phyloP scores from a whole-genome alignment of 30 jellyfish, hydroid and myxozoan species.

The Pseudorhiza aurosa region DNA sequence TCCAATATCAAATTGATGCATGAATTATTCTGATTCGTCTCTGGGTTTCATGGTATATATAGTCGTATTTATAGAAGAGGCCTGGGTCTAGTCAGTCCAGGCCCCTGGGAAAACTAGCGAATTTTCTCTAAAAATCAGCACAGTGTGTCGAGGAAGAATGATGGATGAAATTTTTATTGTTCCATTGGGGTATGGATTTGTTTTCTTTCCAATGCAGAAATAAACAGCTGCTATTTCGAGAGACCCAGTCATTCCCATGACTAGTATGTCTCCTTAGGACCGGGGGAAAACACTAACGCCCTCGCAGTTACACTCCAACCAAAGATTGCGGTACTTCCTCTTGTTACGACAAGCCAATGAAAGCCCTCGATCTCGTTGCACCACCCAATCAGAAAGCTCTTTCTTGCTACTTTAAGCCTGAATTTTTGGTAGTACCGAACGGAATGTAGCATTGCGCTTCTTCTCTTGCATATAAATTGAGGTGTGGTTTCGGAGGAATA shows the following conservation, averaged over 20 bases:
- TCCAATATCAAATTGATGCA: too few species aligned
- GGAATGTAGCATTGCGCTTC: slow-evolving; percentile 63
- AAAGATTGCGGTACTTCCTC: slow-evolving; percentile 60
- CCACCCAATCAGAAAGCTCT: slow-evolving; percentile 34
- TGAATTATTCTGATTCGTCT: too few species aligned
- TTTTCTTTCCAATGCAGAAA: neutral
- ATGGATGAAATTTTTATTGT: too few species aligned
- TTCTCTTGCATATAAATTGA: slow-evolving; percentile 64
- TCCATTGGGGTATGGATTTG: too few species aligned
- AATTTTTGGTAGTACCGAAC: slow-evolving; percentile 40
- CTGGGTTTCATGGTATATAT: slow-evolving; percentile 14
- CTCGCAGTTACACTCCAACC: slow-evolving; percentile 33
- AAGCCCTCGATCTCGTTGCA: neutral
- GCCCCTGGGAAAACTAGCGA: slow-evolving; percentile 14
- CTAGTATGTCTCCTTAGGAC: slow-evolving; percentile 17
- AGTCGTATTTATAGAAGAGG: slow-evolving; percentile 56
- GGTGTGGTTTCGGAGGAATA: slow-evolving; percentile 79
- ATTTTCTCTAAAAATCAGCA: too few species aligned
- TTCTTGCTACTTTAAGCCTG: slow-evolving; percentile 54
- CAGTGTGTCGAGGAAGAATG: too few species aligned
- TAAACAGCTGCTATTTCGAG: slow-evolving; percentile 1
- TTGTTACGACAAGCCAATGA: slow-evolving; percentile 56
- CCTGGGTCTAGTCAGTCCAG: slow-evolving; percentile 65
- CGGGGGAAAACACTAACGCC: slow-evolving; percentile 58
- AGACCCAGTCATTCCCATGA: slow-evolving; percentile 12